Conservation (phyloP, 2,113 vertebrate species). For the Agapornis roseicollis region DNA sequence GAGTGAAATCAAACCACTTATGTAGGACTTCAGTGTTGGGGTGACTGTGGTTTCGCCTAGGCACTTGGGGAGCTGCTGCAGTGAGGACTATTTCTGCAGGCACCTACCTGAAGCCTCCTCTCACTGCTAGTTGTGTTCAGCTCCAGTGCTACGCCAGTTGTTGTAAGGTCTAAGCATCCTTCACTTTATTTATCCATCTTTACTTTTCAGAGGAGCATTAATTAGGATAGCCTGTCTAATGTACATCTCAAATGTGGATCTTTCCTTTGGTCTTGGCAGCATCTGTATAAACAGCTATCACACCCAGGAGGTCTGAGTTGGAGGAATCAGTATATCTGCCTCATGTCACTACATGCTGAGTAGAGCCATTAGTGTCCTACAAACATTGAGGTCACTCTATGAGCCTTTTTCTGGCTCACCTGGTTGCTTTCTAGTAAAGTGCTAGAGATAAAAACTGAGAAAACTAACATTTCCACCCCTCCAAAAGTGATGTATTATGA, state of each 20-base stretch:
- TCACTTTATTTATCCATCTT: neutral
- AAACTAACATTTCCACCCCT: neutral
- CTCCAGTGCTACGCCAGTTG: neutral
- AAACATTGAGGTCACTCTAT: neutral
- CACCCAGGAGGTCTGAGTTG: neutral
- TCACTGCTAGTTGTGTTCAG: neutral
- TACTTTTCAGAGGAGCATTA: neutral
- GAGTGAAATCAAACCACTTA: neutral
- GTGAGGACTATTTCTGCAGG: neutral
- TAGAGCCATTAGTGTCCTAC: neutral
- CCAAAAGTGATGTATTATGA: too few species aligned
- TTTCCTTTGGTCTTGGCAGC: neutral
- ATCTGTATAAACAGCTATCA: neutral
- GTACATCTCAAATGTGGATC: neutral
- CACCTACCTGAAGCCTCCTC: neutral
- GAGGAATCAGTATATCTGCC: neutral
- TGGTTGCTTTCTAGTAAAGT: neutral
- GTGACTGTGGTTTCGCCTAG: neutral
- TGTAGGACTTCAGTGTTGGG: neutral
- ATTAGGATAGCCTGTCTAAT: neutral
- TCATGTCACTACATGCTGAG: neutral
- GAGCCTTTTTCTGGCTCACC: neutral
- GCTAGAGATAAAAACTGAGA: neutral
- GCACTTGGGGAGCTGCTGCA: neutral
- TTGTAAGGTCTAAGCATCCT: neutral